Evolutionary conservation across 2,888 invertebrate genomes (phyloP), one percentile per base, ranked within the genome.

Genomic region (Apamea sordens): DNA sequence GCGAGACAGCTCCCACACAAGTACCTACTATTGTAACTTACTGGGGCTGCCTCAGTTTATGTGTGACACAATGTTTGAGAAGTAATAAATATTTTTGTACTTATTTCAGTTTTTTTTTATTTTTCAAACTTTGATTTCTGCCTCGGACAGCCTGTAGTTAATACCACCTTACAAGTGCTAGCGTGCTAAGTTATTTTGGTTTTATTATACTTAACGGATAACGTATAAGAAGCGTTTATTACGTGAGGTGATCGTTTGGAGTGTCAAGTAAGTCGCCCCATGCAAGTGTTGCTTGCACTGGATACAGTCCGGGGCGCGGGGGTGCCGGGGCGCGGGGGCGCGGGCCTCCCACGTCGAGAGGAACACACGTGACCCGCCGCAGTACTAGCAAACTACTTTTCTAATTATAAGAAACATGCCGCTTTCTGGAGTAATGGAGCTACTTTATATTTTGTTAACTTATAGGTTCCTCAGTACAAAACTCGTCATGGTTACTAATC

Each of bases 281-380:
- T 56, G 70, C 53, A 47, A 76, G 83, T 76, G 76, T 44, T 7
- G 82, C 56, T 41, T 36, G 80, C 84, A 32, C 21, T 32, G 74
- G 59, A 32, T 67, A 56, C 56, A 64, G 70, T 0, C 28, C 28
- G 47, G 15, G 0, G 24, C 53, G 53, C 53, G 21, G 3, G 63
- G 24, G 41, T 7, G 41, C 7, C 7, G 10, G 44, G 44, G 61
- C 10, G 61, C 13, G n/a, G 13, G 11, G 21, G 50, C 65, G 44
- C 18, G 56, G 67, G 72, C 82, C 82, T 68, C 85, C 82, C 85
- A 80, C 82, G 85, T 56, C 74, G 82, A n/a, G 59, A 56, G 79
- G 59, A n/a, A 13, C 15, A 69, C 82, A 50, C 85, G 70, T 70
- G 70, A 70, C 64, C n/a, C n/a, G 68, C 53, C 44, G 36, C 65